Evolutionary conservation across 2,797 vertebrate genomes (phyloP), one percentile per base, ranked within the genome.

Genomic region (Dendrocincla fuliginosa): DNA sequence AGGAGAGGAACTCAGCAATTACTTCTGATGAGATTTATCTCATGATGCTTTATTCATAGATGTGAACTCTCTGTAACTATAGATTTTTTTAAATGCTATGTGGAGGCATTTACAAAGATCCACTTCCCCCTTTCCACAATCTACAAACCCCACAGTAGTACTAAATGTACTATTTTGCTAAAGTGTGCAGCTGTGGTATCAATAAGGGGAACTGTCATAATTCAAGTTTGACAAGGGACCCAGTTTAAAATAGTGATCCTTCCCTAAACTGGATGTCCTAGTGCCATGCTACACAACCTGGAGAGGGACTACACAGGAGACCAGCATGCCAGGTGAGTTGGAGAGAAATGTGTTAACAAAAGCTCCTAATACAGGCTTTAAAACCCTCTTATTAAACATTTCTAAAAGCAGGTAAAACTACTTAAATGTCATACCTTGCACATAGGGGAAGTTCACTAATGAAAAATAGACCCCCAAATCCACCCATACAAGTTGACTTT

Each of bases 401-500:
- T 9, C 28, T 60, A 35, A 55, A 92, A 64, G 32, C 2, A 30
- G 16, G 22, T 74, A 42, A 71, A 79, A 57, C 15, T 53, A 28
- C 5, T 10, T 57, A 28, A 2, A 1, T 33, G 17, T 64, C 50
- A 22, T 37, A 35, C 0, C 5, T 5, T 71, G 10, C 37, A 61
- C 13, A 16, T 10, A 76, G 50, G 22, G 18, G 27, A 90, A 78
- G 18, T 65, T 79, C 39, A 82, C 7, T 37, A 10, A 19, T 65
- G 47, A 84, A 68, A 93, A 88, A 10, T 1, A 73, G 47, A 44
- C 23, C 6, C 6, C 13, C 1, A 76, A 80, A 61, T 89, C 24
- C n/a, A 37, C 32, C 16, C 0, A 0, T 61, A 56, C 19, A 5
- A 27, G 11, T 37, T 13, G 25, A 61, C 16, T 24, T 87, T 77